These are phyloP conservation scores for Polydesmus complanatus DNA, from an alignment of 2,888 invertebrate genomes.

Conservation along the genomic window DNA sequence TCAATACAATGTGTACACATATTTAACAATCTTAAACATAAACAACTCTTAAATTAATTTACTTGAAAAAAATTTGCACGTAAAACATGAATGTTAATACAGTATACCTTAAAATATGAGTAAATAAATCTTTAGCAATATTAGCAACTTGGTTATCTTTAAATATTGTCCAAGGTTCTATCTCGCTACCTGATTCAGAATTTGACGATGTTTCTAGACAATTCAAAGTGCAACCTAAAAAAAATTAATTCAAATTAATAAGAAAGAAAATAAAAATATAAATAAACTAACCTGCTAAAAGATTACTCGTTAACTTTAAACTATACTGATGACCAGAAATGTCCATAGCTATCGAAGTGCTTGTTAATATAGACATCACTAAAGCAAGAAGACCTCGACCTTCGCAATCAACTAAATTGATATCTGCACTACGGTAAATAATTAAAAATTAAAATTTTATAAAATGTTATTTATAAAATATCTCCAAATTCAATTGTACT, in stretches of 20 bases:
- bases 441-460: too few species aligned
- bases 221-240: constrained; percentile 1
- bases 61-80: constrained; percentile 10
- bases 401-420: background rate
- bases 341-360: constrained; percentile 42
- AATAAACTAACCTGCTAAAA: constrained; percentile 39
- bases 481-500: too few species aligned
- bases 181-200: background rate
- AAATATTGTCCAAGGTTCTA: constrained; percentile 28
- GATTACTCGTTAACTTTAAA: constrained; percentile 42
- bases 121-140: constrained; percentile 48
- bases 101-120: constrained; percentile 45
- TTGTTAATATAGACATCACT: constrained; percentile 36
- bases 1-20: constrained; percentile 61
- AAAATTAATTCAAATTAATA: background rate
- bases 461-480: background rate
- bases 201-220: background rate
- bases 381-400: constrained; percentile 31
- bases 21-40: constrained; percentile 47
- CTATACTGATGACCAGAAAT: constrained; percentile 37
- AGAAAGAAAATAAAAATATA: constrained; percentile 4
- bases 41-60: too few species aligned
- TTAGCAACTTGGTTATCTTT: constrained; percentile 35
- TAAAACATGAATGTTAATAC: constrained; percentile 12
- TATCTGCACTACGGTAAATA: background rate